Base-by-base conservation (phyloP, 2,113 vertebrate species). In the Rhabdomys dilectus region DNA sequence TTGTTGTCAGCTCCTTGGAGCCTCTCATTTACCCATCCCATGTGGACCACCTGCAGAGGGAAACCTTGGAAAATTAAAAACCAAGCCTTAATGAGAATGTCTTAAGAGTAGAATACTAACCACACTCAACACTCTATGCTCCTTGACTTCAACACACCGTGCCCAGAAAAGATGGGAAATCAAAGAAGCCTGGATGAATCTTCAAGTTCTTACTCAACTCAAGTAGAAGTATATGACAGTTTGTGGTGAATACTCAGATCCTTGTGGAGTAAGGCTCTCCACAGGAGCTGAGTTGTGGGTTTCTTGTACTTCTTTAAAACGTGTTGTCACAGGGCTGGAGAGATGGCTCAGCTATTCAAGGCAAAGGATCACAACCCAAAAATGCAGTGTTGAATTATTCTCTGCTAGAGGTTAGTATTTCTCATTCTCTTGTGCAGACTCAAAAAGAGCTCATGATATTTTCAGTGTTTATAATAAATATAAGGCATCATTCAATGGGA, bases 11-110 rank as follows among this genome's bases (percentile, higher is more conserved):
- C 96, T 95, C 97, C 98, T 90, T 99, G 99, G 3, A 99, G 98
- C 94, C 98, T 99, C 96, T 99, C 99, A 95, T 99, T 99, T 36
- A 99, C 99, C 99, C 99, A 99, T 91, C 99, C 99, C 99, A 99
- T 99, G 98, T 99, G 99, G 96, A 99, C 98, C 58, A 99, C 98
- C 99, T 99, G 98, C 82, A 97, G 97, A 97, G 97, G 91, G 93
- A 98, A 98, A 98, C 62, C 98, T 97, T 60, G 66, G 85, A 95
- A 97, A 96, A 97, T 98, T 96, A 97, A 98, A 97, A 62, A n/a
- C 94, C 6, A 3, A 80, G 95, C 81, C 95, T 96, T 87, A 80
- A 85, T 36, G 58, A 56, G 36, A 60, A 26, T 26, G 34, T 36
- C 22, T 31, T 11, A 48, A 42, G 60, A 31, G 13, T 13, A 78